Percentiles rank a stretch among this genome's conserved stretches.
Conservation (phyloP, 2,888 invertebrate species). For the Sphinx pinastri region DNA sequence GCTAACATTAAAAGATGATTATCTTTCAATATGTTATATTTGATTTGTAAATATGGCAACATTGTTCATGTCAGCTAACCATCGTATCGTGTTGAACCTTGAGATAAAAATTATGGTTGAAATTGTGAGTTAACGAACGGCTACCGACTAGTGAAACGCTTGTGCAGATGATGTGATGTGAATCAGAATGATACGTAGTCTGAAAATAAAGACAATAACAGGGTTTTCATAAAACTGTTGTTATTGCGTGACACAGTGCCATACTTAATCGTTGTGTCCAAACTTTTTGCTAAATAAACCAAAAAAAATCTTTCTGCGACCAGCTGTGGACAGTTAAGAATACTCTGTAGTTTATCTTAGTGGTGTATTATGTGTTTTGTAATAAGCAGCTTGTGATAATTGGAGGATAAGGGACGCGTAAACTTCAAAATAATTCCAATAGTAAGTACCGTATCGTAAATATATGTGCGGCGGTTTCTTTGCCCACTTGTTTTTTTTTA, state of each 20-base stretch:
- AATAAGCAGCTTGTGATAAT: conserved; percentile 13
- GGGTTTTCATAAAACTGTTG: conserved; percentile 10
- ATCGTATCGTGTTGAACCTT: conserved; percentile 33
- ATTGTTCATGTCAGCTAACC: neutral
- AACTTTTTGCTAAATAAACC: conserved; percentile 41
- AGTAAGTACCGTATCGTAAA: conserved; percentile 25
- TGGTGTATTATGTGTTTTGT: conserved; percentile 16
- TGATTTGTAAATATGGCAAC: neutral
- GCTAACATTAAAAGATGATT: too few relatives aligned
- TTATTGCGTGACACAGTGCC: conserved; percentile 43
- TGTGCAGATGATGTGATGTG: conserved; percentile 60
- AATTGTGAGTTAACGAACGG: conserved; percentile 34
- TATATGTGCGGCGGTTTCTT: conserved; percentile 6
- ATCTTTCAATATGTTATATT: too few relatives aligned
- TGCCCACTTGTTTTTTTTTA: conserved; percentile 2
- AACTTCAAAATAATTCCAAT: neutral
- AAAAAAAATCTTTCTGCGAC: conserved; percentile 38
- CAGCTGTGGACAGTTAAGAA: conserved; percentile 55
- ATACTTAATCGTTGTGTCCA: conserved; percentile 46
- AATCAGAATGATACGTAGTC: conserved; percentile 43
- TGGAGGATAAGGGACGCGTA: conserved; percentile 7
- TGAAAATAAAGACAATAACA: neutral
- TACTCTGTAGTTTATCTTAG: conserved; percentile 50
- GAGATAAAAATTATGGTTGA: conserved; percentile 26
- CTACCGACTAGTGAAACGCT: conserved; percentile 43